phyloP scores from a whole-genome alignment of 2,888 invertebrate genomes.

The Parapristionchus giblindavisi region DNA sequence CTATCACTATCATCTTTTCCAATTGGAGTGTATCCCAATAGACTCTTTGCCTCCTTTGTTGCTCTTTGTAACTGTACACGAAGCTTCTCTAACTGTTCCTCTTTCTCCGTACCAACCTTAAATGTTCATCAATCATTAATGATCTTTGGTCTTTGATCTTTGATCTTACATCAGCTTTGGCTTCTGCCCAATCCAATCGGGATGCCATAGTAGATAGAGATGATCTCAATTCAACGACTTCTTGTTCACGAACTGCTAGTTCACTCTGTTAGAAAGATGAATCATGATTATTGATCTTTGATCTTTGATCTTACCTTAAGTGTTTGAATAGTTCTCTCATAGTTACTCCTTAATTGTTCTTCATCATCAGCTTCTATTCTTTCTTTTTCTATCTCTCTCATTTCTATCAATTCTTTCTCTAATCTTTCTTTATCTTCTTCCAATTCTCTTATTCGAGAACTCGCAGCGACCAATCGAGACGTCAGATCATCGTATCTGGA shows the following conservation, averaged over 20 bases:
- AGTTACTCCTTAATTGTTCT: background rate
- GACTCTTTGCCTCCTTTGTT: slow-evolving; percentile 51
- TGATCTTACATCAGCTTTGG: slow-evolving; percentile 4
- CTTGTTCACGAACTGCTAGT: slow-evolving; percentile 25
- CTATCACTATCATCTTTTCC: background rate
- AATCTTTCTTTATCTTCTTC: slow-evolving; percentile 46
- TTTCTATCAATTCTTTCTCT: slow-evolving; percentile 24
- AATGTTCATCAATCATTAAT: background rate
- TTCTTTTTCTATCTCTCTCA: slow-evolving; percentile 4
- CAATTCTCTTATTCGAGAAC: slow-evolving; percentile 43
- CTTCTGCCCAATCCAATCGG: slow-evolving; percentile 36
- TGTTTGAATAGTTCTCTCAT: slow-evolving; percentile 16
- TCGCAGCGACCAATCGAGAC: slow-evolving; percentile 43
- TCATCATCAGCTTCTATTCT: slow-evolving; percentile 26
- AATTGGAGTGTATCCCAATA: slow-evolving; percentile 48
- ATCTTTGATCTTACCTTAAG: background rate
- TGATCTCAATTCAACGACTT: slow-evolving; percentile 13
- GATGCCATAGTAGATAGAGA: background rate
- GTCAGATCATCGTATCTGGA: slow-evolving; percentile 32
- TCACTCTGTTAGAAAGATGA: background rate
- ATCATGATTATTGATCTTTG: background rate
- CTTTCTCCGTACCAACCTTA: slow-evolving; percentile 44
- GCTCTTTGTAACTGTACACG: slow-evolving; percentile 52
- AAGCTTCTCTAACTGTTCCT: slow-evolving; percentile 63
- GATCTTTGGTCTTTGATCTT: background rate